Conservation (phyloP, 2,113 vertebrate genomes). For the Turnix velox region DNA sequence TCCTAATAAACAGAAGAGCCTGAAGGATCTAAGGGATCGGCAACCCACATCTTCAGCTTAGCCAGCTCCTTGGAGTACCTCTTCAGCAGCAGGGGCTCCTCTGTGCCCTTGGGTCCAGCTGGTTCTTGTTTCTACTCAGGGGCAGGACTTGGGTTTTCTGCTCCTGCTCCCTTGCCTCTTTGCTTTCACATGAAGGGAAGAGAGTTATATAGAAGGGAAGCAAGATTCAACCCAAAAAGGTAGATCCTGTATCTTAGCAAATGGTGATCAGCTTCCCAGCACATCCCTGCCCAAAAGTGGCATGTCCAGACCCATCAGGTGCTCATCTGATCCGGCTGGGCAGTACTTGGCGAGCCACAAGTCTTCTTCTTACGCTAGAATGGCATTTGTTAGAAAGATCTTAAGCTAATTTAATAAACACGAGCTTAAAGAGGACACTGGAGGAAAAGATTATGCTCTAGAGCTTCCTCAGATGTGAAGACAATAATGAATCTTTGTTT, state of each 20-base stretch:
- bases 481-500: not conserved
- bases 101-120: not conserved
- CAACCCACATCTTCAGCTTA: not conserved
- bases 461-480: constrained; percentile 6
- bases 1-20: not conserved
- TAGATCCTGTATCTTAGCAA: not conserved
- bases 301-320: fast-evolving
- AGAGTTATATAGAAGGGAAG: not conserved
- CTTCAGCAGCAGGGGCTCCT: not conserved
- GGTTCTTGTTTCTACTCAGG: not conserved
- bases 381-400: not conserved
- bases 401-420: constrained; percentile 2
- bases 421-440: not conserved
- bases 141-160: not conserved
- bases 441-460: constrained; percentile 2
- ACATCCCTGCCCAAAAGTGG: fast-evolving
- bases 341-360: not conserved
- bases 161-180: not conserved
- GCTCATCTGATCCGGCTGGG: not conserved
- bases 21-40: not conserved
- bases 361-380: not conserved
- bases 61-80: not conserved
- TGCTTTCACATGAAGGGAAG: not conserved
- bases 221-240: not conserved
- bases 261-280: not conserved